Percentiles rank a stretch among this genome's conserved stretches.
phyloP scores from a whole-genome alignment of 1,140 invertebrate genomes.

The Dreissena rostriformis region DNA sequence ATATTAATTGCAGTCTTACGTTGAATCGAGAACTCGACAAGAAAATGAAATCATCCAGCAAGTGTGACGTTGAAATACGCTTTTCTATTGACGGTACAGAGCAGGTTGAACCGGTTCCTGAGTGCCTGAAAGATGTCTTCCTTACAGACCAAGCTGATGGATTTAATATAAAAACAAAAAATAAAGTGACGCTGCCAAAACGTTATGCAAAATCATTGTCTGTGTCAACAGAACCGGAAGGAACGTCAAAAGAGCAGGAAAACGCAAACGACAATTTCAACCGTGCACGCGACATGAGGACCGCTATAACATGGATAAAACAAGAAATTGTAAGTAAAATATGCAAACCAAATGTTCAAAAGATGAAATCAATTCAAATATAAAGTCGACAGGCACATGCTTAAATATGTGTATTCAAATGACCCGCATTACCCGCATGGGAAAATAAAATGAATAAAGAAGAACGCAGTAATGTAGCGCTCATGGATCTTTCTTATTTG shows the following conservation, averaged over 20 bases:
- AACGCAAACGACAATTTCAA: constrained; percentile 19
- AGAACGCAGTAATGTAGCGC: too few species aligned
- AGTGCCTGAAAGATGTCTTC: constrained; percentile 45
- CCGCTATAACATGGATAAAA: constrained; percentile 71
- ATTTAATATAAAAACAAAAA: not conserved
- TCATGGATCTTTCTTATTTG: too few species aligned
- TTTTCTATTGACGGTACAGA: constrained; percentile 45
- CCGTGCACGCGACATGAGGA: constrained; percentile 67
- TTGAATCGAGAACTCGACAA: too few species aligned
- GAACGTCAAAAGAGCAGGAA: not conserved
- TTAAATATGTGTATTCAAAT: too few species aligned
- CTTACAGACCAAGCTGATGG: constrained; percentile 2
- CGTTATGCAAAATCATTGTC: constrained; percentile 43
- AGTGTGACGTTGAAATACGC: constrained; percentile 45
- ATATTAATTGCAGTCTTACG: too few species aligned
- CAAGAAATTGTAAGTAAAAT: constrained; percentile 72
- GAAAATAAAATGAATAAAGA: too few species aligned
- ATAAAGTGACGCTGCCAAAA: constrained; percentile 34
- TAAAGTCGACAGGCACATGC: too few species aligned
- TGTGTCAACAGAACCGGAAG: constrained; percentile 18
- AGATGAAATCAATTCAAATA: too few species aligned
- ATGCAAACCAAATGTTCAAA: too few species aligned
- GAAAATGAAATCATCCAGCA: not conserved
- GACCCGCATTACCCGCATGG: too few species aligned
- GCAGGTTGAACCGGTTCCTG: constrained; percentile 32